Conservation (phyloP, 2,888 invertebrate species). For the Parelbella ahira region DNA sequence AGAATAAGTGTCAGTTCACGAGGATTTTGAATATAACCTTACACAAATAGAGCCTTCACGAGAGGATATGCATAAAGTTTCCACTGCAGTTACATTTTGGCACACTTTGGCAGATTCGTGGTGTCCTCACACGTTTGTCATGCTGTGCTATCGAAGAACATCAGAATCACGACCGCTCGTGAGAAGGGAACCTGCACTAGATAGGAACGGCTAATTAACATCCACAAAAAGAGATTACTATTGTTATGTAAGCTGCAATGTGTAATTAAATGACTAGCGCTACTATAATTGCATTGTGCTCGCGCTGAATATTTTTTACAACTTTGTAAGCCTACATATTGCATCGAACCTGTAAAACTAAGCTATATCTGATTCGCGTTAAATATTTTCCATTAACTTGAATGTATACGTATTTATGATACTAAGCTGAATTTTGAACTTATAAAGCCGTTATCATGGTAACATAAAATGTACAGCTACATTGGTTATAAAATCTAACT, state of each 20-base stretch:
- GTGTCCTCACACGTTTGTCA: slow-evolving; percentile 49
- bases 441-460: too few relatives aligned
- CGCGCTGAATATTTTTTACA: neutral
- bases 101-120: slow-evolving; percentile 32
- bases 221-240: slow-evolving; percentile 14
- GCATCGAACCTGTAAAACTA: too few relatives aligned
- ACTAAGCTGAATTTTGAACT: too few relatives aligned
- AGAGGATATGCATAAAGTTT: slow-evolving; percentile 1
- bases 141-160: slow-evolving; percentile 54
- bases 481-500: too few relatives aligned
- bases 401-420: too few relatives aligned
- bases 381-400: too few relatives aligned
- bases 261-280: neutral
- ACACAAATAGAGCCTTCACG: slow-evolving; percentile 4
- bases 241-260: slow-evolving; percentile 32
- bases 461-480: too few relatives aligned
- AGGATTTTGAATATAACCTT: slow-evolving; percentile 13
- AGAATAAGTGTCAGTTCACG: slow-evolving; percentile 9
- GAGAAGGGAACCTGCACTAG: slow-evolving; percentile 35
- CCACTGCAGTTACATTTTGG: slow-evolving; percentile 15
- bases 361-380: too few relatives aligned
- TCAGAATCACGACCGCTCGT: slow-evolving; percentile 55
- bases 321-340: too few relatives aligned
- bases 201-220: slow-evolving; percentile 16
- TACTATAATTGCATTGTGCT: neutral